A percentile compares a stretch with the other conserved stretches of the same genome.
Conservation (phyloP, 2,888 invertebrate species). For the Diplazon laetatorius region DNA sequence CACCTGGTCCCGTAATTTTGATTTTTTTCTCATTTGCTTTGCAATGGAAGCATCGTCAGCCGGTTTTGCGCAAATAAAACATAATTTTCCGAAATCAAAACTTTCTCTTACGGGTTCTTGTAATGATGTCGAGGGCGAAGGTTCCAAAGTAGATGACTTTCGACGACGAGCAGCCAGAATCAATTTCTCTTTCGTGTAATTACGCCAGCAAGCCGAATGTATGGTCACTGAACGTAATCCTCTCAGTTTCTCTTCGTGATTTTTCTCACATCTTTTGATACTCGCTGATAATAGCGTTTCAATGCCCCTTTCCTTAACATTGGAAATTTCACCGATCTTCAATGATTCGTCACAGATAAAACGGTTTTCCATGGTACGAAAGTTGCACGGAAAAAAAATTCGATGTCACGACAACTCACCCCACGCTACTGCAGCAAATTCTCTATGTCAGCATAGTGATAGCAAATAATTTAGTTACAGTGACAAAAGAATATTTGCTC, state of each 20-base stretch:
- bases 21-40: conserved; percentile 6
- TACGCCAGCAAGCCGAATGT: conserved; percentile 17
- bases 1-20: conserved; percentile 14
- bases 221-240: background rate
- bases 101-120: conserved; percentile 4
- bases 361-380: conserved; percentile 16
- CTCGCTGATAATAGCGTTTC: conserved; percentile 26
- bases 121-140: background rate
- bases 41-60: background rate
- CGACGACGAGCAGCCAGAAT: conserved; percentile 11
- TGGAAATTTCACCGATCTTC: conserved; percentile 19
- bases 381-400: no score
- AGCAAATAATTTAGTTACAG: no score
- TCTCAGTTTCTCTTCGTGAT: conserved; percentile 7
- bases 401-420: no score
- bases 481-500: no score
- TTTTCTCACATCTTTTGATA: conserved; percentile 18
- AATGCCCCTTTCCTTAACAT: conserved; percentile 38
- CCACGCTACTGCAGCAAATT: no score
- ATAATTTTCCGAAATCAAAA: conserved; percentile 33
- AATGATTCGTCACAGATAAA: conserved; percentile 39
- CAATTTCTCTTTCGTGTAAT: conserved; percentile 9
- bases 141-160: background rate
- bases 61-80: conserved; percentile 40
- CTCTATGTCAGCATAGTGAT: no score